These are phyloP conservation scores for Chanos chanos DNA, from an alignment of 2,797 vertebrate genomes.

Conservation along the genomic window DNA sequence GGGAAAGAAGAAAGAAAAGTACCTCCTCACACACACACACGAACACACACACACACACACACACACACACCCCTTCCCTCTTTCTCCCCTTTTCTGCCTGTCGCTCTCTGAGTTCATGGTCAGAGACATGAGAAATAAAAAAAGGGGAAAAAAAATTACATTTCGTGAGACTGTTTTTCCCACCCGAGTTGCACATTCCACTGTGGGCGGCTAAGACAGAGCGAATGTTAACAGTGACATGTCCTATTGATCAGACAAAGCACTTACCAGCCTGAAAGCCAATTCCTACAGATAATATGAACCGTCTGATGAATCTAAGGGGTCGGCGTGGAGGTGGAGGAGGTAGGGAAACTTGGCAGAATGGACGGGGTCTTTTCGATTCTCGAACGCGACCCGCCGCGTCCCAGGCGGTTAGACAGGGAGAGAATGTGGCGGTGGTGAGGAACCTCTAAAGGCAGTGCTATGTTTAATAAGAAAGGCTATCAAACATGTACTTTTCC, in stretches of 20 bases:
- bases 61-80: no score
- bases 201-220: conserved; percentile 47
- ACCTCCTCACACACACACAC: no score
- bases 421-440: conserved; percentile 46
- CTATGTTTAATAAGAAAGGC: conserved; percentile 54
- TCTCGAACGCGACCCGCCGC: no score
- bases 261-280: conserved; percentile 38
- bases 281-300: conserved; percentile 54
- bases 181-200: conserved; percentile 57
- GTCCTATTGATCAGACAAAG: conserved; percentile 59
- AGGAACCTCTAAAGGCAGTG: conserved; percentile 48
- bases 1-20: conserved; percentile 21
- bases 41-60: no score
- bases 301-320: conserved; percentile 44
- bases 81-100: background rate
- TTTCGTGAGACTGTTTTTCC: conserved; percentile 47
- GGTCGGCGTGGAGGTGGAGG: conserved; percentile 1
- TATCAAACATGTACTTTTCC: conserved; percentile 62
- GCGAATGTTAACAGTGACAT: conserved; percentile 55
- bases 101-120: background rate
- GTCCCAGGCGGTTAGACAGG: no score
- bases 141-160: conserved; percentile 44
- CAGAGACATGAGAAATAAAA: no score
- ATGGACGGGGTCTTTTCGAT: no score
- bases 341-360: no score